Evolutionary conservation across 2,113 vertebrate species (phyloP).

Genomic region (Todiramphus saurophagus): DNA sequence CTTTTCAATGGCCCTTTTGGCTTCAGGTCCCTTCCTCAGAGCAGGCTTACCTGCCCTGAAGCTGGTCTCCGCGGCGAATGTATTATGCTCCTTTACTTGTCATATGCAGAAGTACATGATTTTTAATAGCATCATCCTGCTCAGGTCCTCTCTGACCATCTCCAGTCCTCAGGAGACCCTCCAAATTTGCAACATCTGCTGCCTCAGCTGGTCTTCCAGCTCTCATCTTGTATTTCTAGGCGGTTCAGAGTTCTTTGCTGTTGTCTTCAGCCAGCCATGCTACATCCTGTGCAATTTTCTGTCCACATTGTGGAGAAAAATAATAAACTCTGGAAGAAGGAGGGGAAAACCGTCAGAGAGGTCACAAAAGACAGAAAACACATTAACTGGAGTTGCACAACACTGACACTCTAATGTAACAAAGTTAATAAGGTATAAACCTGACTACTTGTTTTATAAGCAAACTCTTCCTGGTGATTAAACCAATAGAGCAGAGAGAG

Average conservation of each 20-base stretch:
- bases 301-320: not conserved
- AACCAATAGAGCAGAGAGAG: slow-evolving; percentile 35
- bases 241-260: not conserved
- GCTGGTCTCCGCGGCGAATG: no score
- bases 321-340: not conserved
- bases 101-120: not conserved
- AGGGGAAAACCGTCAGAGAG: not conserved
- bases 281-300: not conserved
- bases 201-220: not conserved
- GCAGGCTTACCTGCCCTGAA: no score
- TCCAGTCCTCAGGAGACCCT: not conserved
- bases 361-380: not conserved
- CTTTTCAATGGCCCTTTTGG: no score
- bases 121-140: not conserved
- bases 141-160: not conserved
- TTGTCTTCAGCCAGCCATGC: not conserved
- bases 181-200: not conserved
- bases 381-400: not conserved
- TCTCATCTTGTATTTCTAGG: not conserved
- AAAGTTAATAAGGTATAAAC: slow-evolving; percentile 30
- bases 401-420: not conserved
- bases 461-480: slow-evolving; percentile 52
- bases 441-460: slow-evolving; percentile 27
- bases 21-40: no score
- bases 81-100: not conserved